Conservation (phyloP, 2,888 invertebrate species). For the Taphrorychus bicolor region DNA sequence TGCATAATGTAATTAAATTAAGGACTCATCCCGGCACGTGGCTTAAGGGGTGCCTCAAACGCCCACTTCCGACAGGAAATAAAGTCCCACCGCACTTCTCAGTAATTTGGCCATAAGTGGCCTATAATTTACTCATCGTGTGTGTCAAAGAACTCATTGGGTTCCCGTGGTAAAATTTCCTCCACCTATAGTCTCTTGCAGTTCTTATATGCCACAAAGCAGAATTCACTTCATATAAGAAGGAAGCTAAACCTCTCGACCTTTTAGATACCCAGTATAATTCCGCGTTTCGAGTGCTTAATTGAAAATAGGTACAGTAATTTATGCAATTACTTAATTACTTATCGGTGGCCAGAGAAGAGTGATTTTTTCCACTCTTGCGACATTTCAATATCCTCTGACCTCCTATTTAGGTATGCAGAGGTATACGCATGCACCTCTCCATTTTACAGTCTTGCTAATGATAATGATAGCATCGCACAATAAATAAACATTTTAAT, state of each 20-base stretch:
- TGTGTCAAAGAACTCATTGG: constrained; percentile 10
- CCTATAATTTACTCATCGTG: constrained; percentile 31
- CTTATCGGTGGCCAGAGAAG: neutral
- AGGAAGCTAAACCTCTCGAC: neutral
- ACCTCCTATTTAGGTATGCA: neutral
- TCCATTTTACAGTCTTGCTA: constrained; percentile 10
- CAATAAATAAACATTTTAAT: constrained; percentile 17
- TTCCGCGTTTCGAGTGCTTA: neutral
- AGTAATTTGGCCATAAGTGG: constrained; percentile 23
- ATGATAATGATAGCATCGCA: constrained; percentile 12
- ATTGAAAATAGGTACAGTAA: neutral
- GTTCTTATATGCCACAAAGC: too few relatives aligned
- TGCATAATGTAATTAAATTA: constrained; percentile 35
- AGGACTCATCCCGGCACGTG: constrained; percentile 32
- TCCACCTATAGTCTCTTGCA: neutral
- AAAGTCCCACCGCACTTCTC: constrained; percentile 16
- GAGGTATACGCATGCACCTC: constrained; percentile 4
- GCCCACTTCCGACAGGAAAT: constrained; percentile 39
- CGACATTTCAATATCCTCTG: constrained; percentile 1
- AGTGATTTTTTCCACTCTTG: neutral
- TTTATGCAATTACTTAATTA: neutral
- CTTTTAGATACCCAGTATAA: neutral
- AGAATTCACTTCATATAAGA: too few relatives aligned
- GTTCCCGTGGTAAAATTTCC: constrained; percentile 38
- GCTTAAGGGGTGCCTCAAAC: constrained; percentile 20